Conservation (phyloP, 35 echinoderm and acorn worm species). For the Amphiura filiformis region DNA sequence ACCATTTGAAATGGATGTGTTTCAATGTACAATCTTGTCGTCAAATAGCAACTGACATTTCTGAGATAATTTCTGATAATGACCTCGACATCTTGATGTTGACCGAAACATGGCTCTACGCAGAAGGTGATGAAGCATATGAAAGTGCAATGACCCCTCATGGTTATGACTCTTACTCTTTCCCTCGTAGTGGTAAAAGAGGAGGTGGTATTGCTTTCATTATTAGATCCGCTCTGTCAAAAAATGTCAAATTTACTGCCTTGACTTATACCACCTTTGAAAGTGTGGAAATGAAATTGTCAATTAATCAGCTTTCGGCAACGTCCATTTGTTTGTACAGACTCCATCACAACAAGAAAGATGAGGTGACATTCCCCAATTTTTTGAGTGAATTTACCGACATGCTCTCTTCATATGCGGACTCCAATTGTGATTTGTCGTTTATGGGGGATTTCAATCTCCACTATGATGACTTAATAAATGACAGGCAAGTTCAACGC, state of each 20-base stretch:
- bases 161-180: not conserved
- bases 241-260: not conserved
- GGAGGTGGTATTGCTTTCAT: slow-evolving; percentile 1
- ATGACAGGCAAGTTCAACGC: too few species aligned
- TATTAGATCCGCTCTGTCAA: not conserved
- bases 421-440: too few species aligned
- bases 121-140: not conserved
- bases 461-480: too few species aligned
- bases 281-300: not conserved
- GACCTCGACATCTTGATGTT: not conserved
- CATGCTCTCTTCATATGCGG: not conserved
- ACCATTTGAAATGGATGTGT: slow-evolving; percentile 8
- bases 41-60: not conserved
- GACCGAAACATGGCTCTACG: not conserved
- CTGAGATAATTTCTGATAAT: not conserved
- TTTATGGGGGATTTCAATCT: too few species aligned
- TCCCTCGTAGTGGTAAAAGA: not conserved
- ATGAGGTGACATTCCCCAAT: not conserved
- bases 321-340: not conserved
- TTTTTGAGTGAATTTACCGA: not conserved
- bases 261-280: not conserved
- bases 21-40: not conserved
- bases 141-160: slow-evolving; percentile 10
- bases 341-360: not conserved
- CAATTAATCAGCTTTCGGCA: not conserved